A percentile compares a stretch with the other conserved stretches of the same genome.
Conservation (phyloP, 2,113 vertebrate genomes). For the Protobothrops mucrosquamatus region DNA sequence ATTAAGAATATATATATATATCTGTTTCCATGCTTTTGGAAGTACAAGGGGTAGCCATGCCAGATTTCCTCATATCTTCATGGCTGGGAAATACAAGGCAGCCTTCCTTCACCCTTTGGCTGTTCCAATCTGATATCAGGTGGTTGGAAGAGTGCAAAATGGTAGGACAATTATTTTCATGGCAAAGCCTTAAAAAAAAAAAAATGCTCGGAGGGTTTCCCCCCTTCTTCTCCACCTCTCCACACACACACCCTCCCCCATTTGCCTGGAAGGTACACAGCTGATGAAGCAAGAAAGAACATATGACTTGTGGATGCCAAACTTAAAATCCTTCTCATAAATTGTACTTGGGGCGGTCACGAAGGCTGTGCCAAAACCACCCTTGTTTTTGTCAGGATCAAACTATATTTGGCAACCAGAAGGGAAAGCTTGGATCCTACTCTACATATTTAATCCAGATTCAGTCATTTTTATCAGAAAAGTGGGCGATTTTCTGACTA, state of each 20-base stretch:
- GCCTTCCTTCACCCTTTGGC: rapidly evolving
- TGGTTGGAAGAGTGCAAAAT: background rate
- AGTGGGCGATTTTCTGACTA: no score
- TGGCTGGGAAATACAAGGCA: background rate
- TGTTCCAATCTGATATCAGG: slow-evolving; percentile 9
- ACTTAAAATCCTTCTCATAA: background rate
- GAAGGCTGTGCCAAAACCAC: background rate
- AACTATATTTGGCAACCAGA: background rate
- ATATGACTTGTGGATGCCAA: background rate
- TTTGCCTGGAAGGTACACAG: rapidly evolving
- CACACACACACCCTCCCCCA: rapidly evolving
- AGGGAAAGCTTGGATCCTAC: background rate
- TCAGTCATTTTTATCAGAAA: background rate
- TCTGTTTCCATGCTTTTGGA: background rate
- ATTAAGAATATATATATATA: background rate
- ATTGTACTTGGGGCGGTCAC: background rate
- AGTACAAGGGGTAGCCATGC: background rate
- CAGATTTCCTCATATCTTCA: background rate
- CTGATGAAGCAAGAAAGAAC: background rate
- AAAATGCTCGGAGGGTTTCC: background rate
- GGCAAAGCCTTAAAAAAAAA: slow-evolving; percentile 10
- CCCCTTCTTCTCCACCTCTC: rapidly evolving
- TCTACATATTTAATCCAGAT: background rate
- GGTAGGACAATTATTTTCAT: slow-evolving; percentile 18
- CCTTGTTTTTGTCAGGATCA: background rate